Conservation (phyloP, 2,797 vertebrate species). For the Melanotaenia boesemani region DNA sequence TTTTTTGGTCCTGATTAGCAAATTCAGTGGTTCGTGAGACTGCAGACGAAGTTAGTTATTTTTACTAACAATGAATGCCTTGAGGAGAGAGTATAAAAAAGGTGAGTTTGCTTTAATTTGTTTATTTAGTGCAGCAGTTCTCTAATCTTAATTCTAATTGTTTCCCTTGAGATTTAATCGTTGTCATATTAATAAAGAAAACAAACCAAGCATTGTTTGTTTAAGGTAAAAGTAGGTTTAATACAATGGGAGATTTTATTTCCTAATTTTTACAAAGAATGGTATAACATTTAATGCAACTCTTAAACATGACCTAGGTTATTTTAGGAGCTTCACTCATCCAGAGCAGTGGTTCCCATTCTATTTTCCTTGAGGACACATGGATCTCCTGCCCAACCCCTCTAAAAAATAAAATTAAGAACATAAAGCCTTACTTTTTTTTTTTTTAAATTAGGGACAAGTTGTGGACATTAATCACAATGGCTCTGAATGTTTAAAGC, state of each 20-base stretch:
- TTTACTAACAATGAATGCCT: constrained; percentile 41
- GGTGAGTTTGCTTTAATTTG: constrained; percentile 50
- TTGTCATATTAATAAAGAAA: constrained; percentile 26
- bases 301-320: background rate
- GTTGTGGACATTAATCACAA: too few relatives aligned
- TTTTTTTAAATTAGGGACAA: too few relatives aligned
- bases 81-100: constrained; percentile 37
- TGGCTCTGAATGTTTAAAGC: too few relatives aligned
- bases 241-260: constrained; percentile 6
- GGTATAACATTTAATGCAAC: background rate
- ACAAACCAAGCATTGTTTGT: constrained; percentile 9
- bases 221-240: constrained; percentile 1
- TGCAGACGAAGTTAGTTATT: constrained; percentile 47
- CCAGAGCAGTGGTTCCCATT: too few relatives aligned
- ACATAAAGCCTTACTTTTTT: too few relatives aligned
- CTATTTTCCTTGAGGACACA: too few relatives aligned
- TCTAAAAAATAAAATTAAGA: too few relatives aligned
- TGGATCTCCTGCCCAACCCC: too few relatives aligned
- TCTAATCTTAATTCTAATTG: constrained; percentile 44
- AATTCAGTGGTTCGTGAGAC: constrained; percentile 38
- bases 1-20: constrained; percentile 60
- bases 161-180: constrained; percentile 43
- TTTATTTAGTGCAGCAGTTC: constrained; percentile 24
- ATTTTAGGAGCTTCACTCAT: background rate
- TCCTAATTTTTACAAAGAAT: background rate